Evolutionary conservation across 2,113 vertebrate species (phyloP).

Genomic region (Dascyllus trimaculatus): DNA sequence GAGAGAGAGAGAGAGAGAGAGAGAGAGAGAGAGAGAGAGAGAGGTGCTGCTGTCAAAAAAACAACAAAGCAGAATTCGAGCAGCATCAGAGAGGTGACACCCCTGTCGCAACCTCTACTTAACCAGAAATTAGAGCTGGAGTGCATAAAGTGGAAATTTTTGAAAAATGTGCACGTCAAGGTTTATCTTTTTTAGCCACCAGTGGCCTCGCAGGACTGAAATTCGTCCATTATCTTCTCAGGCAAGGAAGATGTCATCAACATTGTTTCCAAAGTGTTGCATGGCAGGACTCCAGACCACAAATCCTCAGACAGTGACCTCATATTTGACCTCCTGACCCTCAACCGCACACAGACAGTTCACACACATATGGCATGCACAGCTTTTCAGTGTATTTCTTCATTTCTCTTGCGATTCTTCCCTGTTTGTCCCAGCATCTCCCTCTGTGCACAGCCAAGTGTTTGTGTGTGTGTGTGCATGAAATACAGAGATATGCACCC

Average conservation of each 20-base stretch:
- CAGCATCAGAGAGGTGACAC: not conserved
- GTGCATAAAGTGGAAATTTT: slow-evolving; percentile 6
- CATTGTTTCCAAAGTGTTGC: slow-evolving; percentile 31
- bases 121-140: not conserved
- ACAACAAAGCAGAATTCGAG: slow-evolving; percentile 10
- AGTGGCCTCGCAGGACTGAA: not conserved
- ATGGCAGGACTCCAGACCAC: slow-evolving; percentile 52
- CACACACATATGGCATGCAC: slow-evolving; percentile 2
- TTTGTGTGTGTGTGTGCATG: not conserved
- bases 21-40: not conserved
- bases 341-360: slow-evolving; percentile 26
- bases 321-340: slow-evolving; percentile 49
- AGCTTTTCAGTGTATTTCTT: not conserved
- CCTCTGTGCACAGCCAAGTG: slow-evolving; percentile 2
- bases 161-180: slow-evolving; percentile 11
- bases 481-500: slow-evolving; percentile 8
- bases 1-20: too few relatives aligned
- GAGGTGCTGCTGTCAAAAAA: not conserved
- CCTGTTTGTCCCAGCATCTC: slow-evolving; percentile 21
- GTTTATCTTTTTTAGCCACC: slow-evolving; percentile 1
- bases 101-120: slow-evolving; percentile 11
- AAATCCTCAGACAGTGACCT: slow-evolving; percentile 74
- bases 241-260: slow-evolving; percentile 21
- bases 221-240: slow-evolving; percentile 26
- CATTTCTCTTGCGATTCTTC: not conserved